Evolutionary conservation across 2,113 vertebrate species (phyloP).

Genomic region (Oryzias celebensis): DNA sequence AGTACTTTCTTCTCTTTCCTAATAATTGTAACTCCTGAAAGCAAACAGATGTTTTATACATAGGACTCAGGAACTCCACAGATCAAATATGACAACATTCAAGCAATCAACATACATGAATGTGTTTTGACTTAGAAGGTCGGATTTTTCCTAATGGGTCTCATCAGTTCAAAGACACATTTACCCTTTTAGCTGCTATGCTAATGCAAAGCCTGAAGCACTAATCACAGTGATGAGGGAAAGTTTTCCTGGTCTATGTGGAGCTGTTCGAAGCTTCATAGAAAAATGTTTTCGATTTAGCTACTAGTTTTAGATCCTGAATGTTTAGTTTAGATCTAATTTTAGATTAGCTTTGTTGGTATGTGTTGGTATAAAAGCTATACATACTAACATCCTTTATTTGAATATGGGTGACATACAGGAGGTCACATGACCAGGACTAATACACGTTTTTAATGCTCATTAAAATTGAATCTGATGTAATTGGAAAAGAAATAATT

Average conservation of each 20-base stretch:
- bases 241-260: slow-evolving; percentile 10
- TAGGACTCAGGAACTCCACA: background rate
- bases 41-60: slow-evolving; percentile 6
- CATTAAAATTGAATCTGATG: slow-evolving; percentile 59
- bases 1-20: slow-evolving; percentile 5
- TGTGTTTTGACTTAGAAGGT: slow-evolving; percentile 23
- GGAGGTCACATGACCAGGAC: slow-evolving; percentile 52
- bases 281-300: slow-evolving; percentile 8
- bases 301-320: too few relatives aligned
- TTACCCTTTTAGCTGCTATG: slow-evolving; percentile 34
- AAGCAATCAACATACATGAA: slow-evolving; percentile 15
- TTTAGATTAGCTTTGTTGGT: background rate
- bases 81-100: slow-evolving; percentile 42
- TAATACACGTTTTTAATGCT: slow-evolving; percentile 60
- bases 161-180: slow-evolving; percentile 39
- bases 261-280: slow-evolving; percentile 24
- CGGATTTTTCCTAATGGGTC: slow-evolving; percentile 31
- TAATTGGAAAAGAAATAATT: slow-evolving; percentile 69
- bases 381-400: slow-evolving; percentile 59
- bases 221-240: slow-evolving; percentile 32
- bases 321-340: too few relatives aligned
- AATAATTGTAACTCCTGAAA: slow-evolving; percentile 17
- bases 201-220: slow-evolving; percentile 16
- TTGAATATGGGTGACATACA: slow-evolving; percentile 38
- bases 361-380: slow-evolving; percentile 56